A percentile compares a stretch with the other conserved stretches of the same genome.
Evolutionary conservation across 2,113 vertebrate species (phyloP).

Genomic region (Ochotona curzoniae): DNA sequence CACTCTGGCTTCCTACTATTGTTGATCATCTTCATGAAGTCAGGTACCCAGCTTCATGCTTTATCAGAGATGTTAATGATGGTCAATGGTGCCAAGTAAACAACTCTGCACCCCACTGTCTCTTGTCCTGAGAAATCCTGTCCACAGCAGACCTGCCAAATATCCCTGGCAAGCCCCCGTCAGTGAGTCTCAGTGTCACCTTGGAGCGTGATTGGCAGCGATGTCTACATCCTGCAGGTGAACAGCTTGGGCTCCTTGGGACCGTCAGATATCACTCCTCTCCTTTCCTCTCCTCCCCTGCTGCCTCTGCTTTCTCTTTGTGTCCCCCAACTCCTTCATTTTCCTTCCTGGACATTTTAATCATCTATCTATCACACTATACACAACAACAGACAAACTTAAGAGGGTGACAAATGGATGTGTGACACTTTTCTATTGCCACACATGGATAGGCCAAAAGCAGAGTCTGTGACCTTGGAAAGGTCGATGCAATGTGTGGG

Average conservation of each 20-base stretch:
- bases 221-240: background rate
- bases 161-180: background rate
- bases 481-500: background rate
- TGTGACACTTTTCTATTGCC: background rate
- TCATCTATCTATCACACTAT: background rate
- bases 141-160: conserved; percentile 42
- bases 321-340: background rate
- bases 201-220: background rate
- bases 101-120: conserved; percentile 43
- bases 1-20: background rate
- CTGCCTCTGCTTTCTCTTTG: background rate
- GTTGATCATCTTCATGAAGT: background rate
- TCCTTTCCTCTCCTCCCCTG: background rate
- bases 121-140: conserved; percentile 47
- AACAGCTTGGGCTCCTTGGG: conserved; percentile 59
- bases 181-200: background rate
- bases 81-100: conserved; percentile 48
- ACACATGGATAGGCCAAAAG: background rate
- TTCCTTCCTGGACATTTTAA: background rate
- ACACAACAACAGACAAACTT: background rate
- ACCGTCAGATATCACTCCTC: background rate
- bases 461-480: background rate
- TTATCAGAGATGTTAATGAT: background rate
- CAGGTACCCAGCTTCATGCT: background rate
- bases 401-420: background rate